Base-by-base conservation (phyloP, 2,888 invertebrate species). In the Tineola bisselliella region DNA sequence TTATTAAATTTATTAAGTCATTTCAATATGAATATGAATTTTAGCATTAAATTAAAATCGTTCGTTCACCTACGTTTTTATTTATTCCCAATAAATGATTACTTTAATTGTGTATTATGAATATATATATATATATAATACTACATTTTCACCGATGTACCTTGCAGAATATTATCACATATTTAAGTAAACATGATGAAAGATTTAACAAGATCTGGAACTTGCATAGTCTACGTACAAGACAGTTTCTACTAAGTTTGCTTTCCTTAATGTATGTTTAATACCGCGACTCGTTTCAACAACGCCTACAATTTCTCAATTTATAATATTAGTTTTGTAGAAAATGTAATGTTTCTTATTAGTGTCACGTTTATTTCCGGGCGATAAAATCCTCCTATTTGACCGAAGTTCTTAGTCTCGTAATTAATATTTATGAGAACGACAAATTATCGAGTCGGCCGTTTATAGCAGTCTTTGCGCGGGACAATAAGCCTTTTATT, bases 371-470 rank as follows among this genome's bases (percentile, higher is more conserved):
- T 17, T 17, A 48, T 48, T 48, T 48, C 48, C 54, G 18, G 17
- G 12, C 54, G 54, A 54, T 54, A 54, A 54, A 25, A 54, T 25
- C 54, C 17, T 25, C 3, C 25, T 3, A 54, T 54, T 54, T 25
- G 54, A 25, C 54, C 18, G 25, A 54, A 54, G 19, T 54, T 54
- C 25, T 54, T 25, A 58, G 58, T 12, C 48, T 44, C 61, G 62
- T 63, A 65, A 66, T 65, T 62, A 66, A 67, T 66, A 67, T 66
- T 67, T 65, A 66, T 64, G 64, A 59, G 62, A 61, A 65, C 64
- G 63, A 63, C 65, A 67, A 66, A 68, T 66, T 66, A 66, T 67
- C 65, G 64, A 64, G 66, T 63, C 62, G 65, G 62, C 63, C 66
- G 65, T 68, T 66, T 66, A 66, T 62, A 59, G 56, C 64, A 63